Conservation (phyloP, 2,113 vertebrate genomes). For the Tichodroma muraria region DNA sequence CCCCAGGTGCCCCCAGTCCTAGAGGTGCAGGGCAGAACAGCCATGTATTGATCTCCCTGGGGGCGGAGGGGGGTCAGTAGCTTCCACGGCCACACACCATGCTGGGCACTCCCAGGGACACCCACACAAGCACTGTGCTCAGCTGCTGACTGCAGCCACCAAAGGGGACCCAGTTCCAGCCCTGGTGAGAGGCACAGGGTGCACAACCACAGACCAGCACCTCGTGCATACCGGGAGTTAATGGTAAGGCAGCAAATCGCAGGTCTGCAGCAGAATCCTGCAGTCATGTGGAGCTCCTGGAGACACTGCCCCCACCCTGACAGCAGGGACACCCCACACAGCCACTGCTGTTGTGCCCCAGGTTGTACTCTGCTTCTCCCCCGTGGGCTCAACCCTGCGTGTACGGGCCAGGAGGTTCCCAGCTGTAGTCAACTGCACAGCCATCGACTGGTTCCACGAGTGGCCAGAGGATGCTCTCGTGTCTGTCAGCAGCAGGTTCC, state of each 20-base stretch:
- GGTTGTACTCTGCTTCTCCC: conserved; percentile 78
- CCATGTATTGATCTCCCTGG: neutral
- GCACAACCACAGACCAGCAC: neutral
- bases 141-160: neutral
- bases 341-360: neutral
- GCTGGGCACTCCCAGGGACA: neutral
- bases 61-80: neutral
- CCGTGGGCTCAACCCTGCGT: conserved; percentile 70
- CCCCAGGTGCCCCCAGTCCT: too few species aligned
- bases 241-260: neutral
- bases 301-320: fast-evolving
- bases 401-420: conserved; percentile 72
- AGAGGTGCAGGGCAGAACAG: neutral
- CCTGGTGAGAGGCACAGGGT: neutral
- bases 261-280: neutral
- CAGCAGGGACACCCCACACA: fast-evolving
- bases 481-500: conserved; percentile 72
- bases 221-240: fast-evolving
- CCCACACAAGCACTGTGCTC: neutral
- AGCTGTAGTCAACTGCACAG: conserved; percentile 70
- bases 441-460: conserved; percentile 78
- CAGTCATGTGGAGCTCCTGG: fast-evolving
- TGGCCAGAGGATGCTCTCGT: conserved; percentile 71
- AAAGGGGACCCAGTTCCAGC: fast-evolving
- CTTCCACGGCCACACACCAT: fast-evolving